phyloP scores from a whole-genome alignment of 2,888 invertebrate genomes.

The Eremobia ochroleuca region DNA sequence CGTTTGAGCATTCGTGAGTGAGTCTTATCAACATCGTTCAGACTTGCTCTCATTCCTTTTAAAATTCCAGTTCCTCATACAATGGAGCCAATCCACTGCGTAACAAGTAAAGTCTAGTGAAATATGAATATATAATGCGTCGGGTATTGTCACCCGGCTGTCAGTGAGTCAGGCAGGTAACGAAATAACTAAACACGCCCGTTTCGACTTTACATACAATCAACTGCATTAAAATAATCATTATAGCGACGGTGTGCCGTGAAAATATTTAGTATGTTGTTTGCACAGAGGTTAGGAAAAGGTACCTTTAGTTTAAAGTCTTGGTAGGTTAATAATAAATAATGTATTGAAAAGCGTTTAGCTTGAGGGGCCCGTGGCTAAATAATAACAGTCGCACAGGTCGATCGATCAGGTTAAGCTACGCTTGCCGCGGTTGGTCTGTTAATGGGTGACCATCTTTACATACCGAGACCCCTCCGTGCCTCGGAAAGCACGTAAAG shows the following conservation, averaged over 20 bases:
- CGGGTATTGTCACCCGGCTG: constrained; percentile 63
- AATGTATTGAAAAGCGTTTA: not conserved
- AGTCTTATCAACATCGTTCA: not conserved
- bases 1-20: not conserved
- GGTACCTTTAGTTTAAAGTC: not conserved
- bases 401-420: no score
- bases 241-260: constrained; percentile 42
- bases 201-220: constrained; percentile 77
- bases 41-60: constrained; percentile 13
- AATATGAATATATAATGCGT: constrained; percentile 61
- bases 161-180: constrained; percentile 65
- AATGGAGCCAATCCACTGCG: constrained; percentile 45
- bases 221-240: constrained; percentile 70
- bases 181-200: constrained; percentile 66
- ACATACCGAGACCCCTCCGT: no score
- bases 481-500: no score
- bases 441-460: no score
- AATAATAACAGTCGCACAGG: no score
- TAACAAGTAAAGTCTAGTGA: constrained; percentile 36
- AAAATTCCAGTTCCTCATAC: constrained; percentile 27
- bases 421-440: no score
- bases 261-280: constrained; percentile 12
- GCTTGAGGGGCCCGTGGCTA: no score
- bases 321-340: not conserved
- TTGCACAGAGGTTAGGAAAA: not conserved